A percentile compares a stretch with the other conserved stretches of the same genome.
These are phyloP conservation scores for Myotis brandtii DNA, from an alignment of 2,113 vertebrate genomes.

Conservation along the genomic window DNA sequence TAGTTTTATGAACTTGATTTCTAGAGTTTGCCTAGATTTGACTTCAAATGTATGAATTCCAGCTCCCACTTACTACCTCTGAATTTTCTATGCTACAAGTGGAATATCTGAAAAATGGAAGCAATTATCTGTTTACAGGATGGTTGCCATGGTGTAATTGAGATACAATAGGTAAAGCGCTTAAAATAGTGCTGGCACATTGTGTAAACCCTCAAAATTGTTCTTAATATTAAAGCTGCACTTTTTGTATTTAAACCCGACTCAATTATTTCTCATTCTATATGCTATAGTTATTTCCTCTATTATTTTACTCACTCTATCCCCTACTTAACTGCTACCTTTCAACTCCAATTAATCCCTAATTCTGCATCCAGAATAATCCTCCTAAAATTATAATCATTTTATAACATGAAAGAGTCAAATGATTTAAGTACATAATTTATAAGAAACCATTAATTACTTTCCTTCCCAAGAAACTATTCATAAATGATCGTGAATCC, in stretches of 20 bases:
- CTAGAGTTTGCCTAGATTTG: neutral
- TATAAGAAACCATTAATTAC: neutral
- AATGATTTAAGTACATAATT: neutral
- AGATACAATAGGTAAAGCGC: neutral
- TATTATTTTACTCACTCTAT: neutral
- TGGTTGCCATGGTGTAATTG: neutral
- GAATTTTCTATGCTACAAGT: neutral
- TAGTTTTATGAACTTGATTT: neutral
- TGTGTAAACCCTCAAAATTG: neutral
- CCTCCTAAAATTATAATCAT: neutral
- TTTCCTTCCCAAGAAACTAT: neutral
- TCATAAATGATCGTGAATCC: neutral
- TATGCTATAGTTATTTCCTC: neutral
- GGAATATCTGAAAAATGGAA: neutral
- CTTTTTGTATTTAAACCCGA: neutral
- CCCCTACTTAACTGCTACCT: neutral
- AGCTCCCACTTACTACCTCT: neutral
- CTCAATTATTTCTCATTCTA: neutral
- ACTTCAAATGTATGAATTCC: neutral
- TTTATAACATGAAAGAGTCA: neutral
- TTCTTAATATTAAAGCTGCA: no score
- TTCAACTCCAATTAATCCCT: neutral
- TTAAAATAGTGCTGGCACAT: neutral
- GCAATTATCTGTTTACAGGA: neutral
- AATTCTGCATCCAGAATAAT: neutral